Percentiles rank a stretch among this genome's conserved stretches.
Evolutionary conservation across 2,888 invertebrate genomes (phyloP).

Genomic region (Drosophila colorata): DNA sequence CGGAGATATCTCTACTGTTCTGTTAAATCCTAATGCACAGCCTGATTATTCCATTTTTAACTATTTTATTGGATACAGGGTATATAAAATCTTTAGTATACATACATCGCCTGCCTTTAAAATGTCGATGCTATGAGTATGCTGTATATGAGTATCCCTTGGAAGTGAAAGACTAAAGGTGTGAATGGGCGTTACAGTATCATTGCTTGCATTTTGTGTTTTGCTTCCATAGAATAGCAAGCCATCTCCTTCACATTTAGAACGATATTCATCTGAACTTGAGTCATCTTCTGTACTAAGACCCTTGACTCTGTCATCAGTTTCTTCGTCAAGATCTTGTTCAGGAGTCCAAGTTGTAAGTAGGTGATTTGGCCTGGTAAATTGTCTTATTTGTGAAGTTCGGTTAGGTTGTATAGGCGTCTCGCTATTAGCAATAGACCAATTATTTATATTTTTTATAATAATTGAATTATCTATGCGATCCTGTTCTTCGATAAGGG

Average conservation of each 20-base stretch:
- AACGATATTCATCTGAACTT: constrained; percentile 73
- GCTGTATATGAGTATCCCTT: constrained; percentile 86
- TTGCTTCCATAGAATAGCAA: constrained; percentile 58
- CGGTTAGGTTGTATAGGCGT: constrained; percentile 56
- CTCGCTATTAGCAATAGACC: constrained; percentile 16
- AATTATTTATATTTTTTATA: constrained; percentile 14
- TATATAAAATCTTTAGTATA: not conserved
- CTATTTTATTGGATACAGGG: not conserved
- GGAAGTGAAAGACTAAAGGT: constrained; percentile 92
- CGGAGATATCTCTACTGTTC: no score
- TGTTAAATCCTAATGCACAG: no score
- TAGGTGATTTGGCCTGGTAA: constrained; percentile 12
- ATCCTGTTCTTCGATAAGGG: constrained; percentile 85
- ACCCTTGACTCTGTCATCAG: constrained; percentile 54
- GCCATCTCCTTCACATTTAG: constrained; percentile 52
- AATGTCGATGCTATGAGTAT: constrained; percentile 28
- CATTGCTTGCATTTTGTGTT: constrained; percentile 19
- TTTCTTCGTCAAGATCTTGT: constrained; percentile 92
- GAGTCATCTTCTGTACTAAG: constrained; percentile 73
- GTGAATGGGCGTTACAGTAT: constrained; percentile 86
- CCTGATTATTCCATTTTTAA: no score
- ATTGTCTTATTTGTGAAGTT: constrained; percentile 27
- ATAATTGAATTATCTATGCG: constrained; percentile 28
- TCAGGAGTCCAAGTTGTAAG: constrained; percentile 91
- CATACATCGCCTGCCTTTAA: constrained; percentile 38